Base-by-base conservation (phyloP, 2,888 invertebrate species). In the Phalera bucephala region DNA sequence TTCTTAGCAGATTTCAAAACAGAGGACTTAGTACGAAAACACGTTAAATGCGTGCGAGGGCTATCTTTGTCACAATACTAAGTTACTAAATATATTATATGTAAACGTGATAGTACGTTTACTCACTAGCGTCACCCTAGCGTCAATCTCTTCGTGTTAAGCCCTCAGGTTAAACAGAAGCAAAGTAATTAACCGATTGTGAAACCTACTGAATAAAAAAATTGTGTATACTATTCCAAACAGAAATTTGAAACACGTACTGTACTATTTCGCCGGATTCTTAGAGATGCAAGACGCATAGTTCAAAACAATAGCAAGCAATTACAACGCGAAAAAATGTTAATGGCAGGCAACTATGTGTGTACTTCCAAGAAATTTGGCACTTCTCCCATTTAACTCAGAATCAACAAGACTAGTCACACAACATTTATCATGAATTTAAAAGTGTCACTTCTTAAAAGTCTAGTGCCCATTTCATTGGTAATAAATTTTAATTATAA, bases 291-390 rank as follows among this genome's bases (percentile, higher is more conserved):
- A 26, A 26, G 8, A 26, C 8, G 8, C 13, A 13, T 26, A 13
- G 8, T 1, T 26, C 3, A 5, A 13, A 12, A 26, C n/a, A 15
- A 20, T 21, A 30, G 19, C 12, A 3, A 12, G 30, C 30, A 64
- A 65, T 49, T 64, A 64, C 56, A 60, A 60, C 52, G 57, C 55
- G 61, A 64, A 64, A 56, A 58, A 72, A 52, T 33, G 31, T 43
- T 52, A 44, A 10, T 10, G 15, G 14, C 10, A 15, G 4, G 1
- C n/a, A 15, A 9, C 14, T 28, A 28, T n/a, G 28, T 45, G 45
- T 45, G 52, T 52, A 51, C 50, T 57, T 48, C 41, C 39, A 41
- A 48, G 50, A 46, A 52, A 57, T 71, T 72, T 72, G 71, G 71
- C 72, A 69, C 42, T 17, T 33, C 43, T 52, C 68, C 73, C 63